These are phyloP conservation scores for Phrynosoma platyrhinos DNA, from an alignment of 2,113 vertebrate species.

Conservation along the genomic window DNA sequence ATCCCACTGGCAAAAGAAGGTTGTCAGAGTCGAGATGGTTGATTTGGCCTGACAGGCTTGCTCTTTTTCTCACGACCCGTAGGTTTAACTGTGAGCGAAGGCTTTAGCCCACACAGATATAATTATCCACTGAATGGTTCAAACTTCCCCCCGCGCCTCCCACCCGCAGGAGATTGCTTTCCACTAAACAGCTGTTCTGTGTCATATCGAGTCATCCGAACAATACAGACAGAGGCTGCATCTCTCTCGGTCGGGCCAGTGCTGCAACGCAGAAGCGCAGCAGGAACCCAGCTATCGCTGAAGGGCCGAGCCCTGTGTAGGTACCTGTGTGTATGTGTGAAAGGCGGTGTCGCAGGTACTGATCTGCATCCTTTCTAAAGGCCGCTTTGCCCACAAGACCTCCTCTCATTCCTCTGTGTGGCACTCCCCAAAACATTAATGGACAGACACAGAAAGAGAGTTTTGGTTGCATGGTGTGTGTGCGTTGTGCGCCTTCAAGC, in stretches of 20 bases:
- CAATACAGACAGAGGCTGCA: neutral
- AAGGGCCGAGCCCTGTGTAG: neutral
- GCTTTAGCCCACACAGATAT: neutral
- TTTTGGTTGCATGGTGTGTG: no score
- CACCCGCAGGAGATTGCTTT: slow-evolving; percentile 33
- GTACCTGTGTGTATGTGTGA: neutral
- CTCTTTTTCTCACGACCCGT: slow-evolving; percentile 80
- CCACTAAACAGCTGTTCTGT: slow-evolving; percentile 63
- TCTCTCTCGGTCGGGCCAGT: neutral
- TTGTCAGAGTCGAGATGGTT: slow-evolving; percentile 66
- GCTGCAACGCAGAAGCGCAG: fast-evolving
- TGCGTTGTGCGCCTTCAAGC: no score
- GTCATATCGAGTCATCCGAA: neutral
- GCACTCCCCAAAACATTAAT: neutral
- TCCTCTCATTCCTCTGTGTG: neutral
- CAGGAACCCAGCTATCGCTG: neutral
- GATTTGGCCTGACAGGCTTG: slow-evolving; percentile 84
- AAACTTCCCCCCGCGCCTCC: fast-evolving
- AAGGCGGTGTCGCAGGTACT: neutral
- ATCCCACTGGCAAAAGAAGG: slow-evolving; percentile 5
- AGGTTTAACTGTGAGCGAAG: slow-evolving; percentile 39
- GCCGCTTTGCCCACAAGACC: neutral
- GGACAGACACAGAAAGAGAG: neutral
- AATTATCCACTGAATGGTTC: slow-evolving; percentile 33
- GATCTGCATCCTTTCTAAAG: neutral